Base-by-base conservation (phyloP, 2,113 vertebrate genomes). In the Cyanoderma ruficeps region DNA sequence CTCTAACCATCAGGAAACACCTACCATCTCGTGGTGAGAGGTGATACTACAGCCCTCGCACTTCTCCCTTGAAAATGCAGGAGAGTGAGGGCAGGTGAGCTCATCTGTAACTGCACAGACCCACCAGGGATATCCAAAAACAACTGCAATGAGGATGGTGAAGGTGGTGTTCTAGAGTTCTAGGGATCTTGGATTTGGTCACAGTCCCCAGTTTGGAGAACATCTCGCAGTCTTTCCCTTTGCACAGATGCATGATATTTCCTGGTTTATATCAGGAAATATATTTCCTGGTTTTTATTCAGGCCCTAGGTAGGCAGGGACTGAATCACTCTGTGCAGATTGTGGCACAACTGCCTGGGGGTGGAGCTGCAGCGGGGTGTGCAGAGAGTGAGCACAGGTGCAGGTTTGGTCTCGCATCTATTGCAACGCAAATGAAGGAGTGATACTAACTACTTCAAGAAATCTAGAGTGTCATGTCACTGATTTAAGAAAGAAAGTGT, bases 21-120 rank as follows among this genome's bases (percentile, higher is more conserved):
- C 50, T 82, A 15, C 93, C 96, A 91, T 72, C 90, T 92, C 2
- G 41, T 89, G 94, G 87, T 86, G 50, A 72, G 55, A 68, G 49
- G 28, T n/a, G 82, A 41, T 69, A 92, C 15, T 89, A 30, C 96
- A 96, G 23, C 65, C 16, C 28, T 64, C 5, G 57, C 19, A 9
- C 37, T 50, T 76, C 46, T n/a, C 27, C 30, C n/a, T 35, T 50
- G 64, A 67, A 93, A 89, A 59, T 17, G 77, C 39, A 70, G 59
- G 44, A 56, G 22, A 0, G 8, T 57, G 39, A 47, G 27, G 11
- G 37, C 35, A 27, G 13, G 22, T 25, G 33, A 90, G 7, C 44
- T 56, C 44, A 8, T n/a, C 15, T 70, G 17, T 19, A 80, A n/a
- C 37, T 55, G 42, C 49, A 37, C 50, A 69, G 19, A 44, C 30